phyloP scores from a whole-genome alignment of 2,113 vertebrate species.

The Piliocolobus tephrosceles region DNA sequence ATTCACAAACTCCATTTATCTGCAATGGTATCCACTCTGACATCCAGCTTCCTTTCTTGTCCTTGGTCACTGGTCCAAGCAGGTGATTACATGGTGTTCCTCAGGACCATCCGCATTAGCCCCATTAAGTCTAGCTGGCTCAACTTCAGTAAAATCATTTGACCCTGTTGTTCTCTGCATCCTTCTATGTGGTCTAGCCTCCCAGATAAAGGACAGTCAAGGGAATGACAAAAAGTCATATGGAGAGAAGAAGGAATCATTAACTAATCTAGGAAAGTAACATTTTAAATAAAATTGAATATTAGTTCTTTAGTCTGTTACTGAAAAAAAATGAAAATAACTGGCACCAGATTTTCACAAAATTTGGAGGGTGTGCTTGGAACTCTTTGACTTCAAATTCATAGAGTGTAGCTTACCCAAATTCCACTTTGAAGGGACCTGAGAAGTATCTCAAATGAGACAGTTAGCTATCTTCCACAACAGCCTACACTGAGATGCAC shows the following conservation, averaged over 20 bases:
- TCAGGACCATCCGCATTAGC: background rate
- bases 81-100: background rate
- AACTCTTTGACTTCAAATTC: background rate
- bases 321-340: conserved; percentile 24
- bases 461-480: background rate
- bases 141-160: background rate
- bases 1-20: background rate
- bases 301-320: background rate
- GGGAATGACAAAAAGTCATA: background rate
- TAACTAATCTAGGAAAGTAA: background rate
- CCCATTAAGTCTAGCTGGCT: background rate
- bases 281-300: background rate
- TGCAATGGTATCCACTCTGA: background rate
- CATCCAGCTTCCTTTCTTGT: background rate
- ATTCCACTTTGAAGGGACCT: background rate
- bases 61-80: background rate
- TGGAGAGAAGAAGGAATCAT: background rate
- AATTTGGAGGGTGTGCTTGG: background rate
- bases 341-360: background rate
- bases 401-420: background rate
- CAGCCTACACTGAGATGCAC: background rate
- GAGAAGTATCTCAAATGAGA: background rate
- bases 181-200: background rate
- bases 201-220: background rate
- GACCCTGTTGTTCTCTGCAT: background rate